A percentile compares a stretch with the other conserved stretches of the same genome.
phyloP scores from a whole-genome alignment of 2,797 vertebrate genomes.

The Xenentodon cancila region DNA sequence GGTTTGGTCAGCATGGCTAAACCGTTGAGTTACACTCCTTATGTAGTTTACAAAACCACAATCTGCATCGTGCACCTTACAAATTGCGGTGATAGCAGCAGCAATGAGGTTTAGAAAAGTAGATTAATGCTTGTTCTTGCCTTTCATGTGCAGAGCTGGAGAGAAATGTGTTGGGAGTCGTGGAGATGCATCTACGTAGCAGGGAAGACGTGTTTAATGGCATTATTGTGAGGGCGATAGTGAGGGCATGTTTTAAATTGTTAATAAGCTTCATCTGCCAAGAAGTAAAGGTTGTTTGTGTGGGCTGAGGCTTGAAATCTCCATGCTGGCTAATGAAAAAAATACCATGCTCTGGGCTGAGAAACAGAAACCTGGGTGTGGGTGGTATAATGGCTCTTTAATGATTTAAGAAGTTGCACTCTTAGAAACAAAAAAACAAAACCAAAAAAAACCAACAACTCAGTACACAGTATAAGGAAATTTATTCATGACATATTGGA shows the following conservation, averaged over 20 bases:
- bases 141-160: constrained; percentile 35
- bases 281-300: constrained; percentile 75
- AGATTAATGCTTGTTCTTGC: constrained; percentile 19
- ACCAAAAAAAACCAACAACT: constrained; percentile 6
- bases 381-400: constrained; percentile 67
- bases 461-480: constrained; percentile 40
- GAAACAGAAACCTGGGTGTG: constrained; percentile 58
- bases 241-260: constrained; percentile 71
- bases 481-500: constrained; percentile 58
- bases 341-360: constrained; percentile 56
- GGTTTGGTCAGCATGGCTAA: constrained; percentile 13
- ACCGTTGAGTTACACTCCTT: constrained; percentile 22
- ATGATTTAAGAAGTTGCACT: constrained; percentile 59
- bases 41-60: constrained; percentile 17
- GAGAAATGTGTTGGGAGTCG: constrained; percentile 25
- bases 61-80: not conserved
- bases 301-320: constrained; percentile 67
- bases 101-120: constrained; percentile 12
- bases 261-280: constrained; percentile 73
- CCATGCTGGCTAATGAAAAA: constrained; percentile 63
- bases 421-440: constrained; percentile 34
- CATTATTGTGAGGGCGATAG: constrained; percentile 55
- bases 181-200: constrained; percentile 44
- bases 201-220: constrained; percentile 59
- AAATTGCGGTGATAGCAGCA: constrained; percentile 14